phyloP scores from a whole-genome alignment of 2,113 vertebrate genomes.

The Rhinichthys klamathensis region DNA sequence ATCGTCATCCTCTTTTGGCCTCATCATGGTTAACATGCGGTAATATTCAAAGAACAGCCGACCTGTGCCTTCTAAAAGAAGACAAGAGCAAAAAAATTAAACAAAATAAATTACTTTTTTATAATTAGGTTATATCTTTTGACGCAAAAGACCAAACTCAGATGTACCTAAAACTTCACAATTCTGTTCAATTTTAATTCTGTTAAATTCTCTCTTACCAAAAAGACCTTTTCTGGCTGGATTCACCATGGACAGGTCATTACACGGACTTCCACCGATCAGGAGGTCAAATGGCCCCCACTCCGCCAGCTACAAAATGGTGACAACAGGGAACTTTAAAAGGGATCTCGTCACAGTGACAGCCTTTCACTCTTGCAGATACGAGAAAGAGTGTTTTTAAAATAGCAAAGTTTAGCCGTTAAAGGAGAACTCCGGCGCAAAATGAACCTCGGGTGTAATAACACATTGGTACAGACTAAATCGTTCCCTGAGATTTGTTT shows the following conservation, averaged over 20 bases:
- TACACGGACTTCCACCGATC: conserved; percentile 94
- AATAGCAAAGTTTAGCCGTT: not conserved
- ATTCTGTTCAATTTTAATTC: not conserved
- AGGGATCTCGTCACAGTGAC: not conserved
- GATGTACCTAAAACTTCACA: not conserved
- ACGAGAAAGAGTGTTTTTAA: not conserved
- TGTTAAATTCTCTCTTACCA: conserved; percentile 71
- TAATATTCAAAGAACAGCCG: conserved; percentile 96
- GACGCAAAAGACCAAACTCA: not conserved
- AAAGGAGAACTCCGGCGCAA: no score
- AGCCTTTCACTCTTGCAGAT: not conserved
- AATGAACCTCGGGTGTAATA: no score
- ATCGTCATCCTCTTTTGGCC: conserved; percentile 84
- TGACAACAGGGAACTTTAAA: not conserved
- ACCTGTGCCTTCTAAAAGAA: conserved; percentile 85
- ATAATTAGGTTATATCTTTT: not conserved
- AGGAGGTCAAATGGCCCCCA: conserved; percentile 96
- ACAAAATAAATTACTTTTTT: not conserved
- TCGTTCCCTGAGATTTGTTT: no score
- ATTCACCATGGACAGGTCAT: conserved; percentile 89
- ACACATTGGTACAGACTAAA: no score
- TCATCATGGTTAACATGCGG: conserved; percentile 86
- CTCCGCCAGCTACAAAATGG: conserved; percentile 82
- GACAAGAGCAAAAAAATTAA: not conserved
- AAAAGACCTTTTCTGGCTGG: conserved; percentile 89